A percentile compares a stretch with the other conserved stretches of the same genome.
Evolutionary conservation across 2,113 vertebrate species (phyloP).

Genomic region (Aptenodytes patagonicus): DNA sequence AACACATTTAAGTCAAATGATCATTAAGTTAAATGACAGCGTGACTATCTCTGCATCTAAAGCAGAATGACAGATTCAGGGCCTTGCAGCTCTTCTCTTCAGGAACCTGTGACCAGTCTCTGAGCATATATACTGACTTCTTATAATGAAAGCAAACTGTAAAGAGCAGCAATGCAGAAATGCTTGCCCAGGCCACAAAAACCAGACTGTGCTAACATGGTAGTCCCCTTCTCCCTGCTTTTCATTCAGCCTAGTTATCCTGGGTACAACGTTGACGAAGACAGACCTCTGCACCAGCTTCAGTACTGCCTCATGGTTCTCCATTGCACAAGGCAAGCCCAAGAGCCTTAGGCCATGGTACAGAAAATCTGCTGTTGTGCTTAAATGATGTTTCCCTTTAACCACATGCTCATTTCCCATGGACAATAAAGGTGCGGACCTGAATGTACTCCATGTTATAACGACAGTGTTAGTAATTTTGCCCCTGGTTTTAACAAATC

Average conservation of each 20-base stretch:
- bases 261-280: neutral
- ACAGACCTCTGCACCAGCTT: neutral
- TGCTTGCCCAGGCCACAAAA: neutral
- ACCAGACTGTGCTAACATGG: neutral
- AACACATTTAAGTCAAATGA: neutral
- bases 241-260: neutral
- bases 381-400: neutral
- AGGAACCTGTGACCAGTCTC: neutral
- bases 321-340: neutral
- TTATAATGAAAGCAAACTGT: neutral
- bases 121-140: neutral
- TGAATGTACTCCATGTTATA: neutral
- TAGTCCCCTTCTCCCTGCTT: neutral
- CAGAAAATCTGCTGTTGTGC: neutral
- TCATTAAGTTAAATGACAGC: neutral
- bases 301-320: fast-evolving
- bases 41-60: neutral
- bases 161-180: neutral
- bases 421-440: neutral
- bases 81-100: neutral
- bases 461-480: neutral
- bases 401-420: neutral
- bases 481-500: neutral
- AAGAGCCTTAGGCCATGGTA: neutral
- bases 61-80: neutral